These are phyloP conservation scores for Hemicrepidius hirtus DNA, from an alignment of 2,888 invertebrate species.

Conservation along the genomic window DNA sequence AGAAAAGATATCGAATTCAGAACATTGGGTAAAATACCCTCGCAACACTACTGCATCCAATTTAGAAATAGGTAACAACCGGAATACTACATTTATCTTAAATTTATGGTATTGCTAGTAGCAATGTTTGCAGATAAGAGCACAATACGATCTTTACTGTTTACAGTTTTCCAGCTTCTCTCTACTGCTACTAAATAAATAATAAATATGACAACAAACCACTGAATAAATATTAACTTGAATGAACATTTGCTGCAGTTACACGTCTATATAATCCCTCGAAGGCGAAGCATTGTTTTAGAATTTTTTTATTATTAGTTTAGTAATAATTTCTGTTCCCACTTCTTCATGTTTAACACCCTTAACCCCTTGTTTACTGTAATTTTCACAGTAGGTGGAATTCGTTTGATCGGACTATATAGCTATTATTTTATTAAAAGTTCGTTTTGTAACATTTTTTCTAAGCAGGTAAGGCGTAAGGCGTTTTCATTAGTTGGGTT, in stretches of 20 bases:
- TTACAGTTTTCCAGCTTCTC: slow-evolving; percentile 41
- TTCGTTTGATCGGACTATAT: too few relatives aligned
- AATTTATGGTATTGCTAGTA: slow-evolving; percentile 32
- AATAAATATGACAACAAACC: slow-evolving; percentile 39
- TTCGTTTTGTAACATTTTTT: too few relatives aligned
- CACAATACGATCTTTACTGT: slow-evolving; percentile 32
- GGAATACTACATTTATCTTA: slow-evolving; percentile 26
- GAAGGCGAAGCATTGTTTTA: too few relatives aligned
- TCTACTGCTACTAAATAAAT: slow-evolving; percentile 37
- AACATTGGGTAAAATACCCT: background rate
- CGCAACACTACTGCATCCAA: slow-evolving; percentile 15
- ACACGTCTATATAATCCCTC: too few relatives aligned
- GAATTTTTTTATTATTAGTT: too few relatives aligned
- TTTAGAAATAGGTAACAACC: slow-evolving; percentile 23
- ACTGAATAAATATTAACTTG: slow-evolving; percentile 21
- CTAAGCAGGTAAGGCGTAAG: too few relatives aligned
- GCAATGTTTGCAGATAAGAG: slow-evolving; percentile 37
- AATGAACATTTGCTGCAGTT: background rate
- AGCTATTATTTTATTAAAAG: too few relatives aligned
- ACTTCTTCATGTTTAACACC: too few relatives aligned
- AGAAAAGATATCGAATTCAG: background rate
- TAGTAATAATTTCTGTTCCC: too few relatives aligned
- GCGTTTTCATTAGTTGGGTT: too few relatives aligned
- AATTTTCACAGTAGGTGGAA: too few relatives aligned
- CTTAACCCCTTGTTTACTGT: too few relatives aligned